Conservation (phyloP, 37 sponge, comb jelly and placozoan genomes). For the Aplysina aerophoba region DNA sequence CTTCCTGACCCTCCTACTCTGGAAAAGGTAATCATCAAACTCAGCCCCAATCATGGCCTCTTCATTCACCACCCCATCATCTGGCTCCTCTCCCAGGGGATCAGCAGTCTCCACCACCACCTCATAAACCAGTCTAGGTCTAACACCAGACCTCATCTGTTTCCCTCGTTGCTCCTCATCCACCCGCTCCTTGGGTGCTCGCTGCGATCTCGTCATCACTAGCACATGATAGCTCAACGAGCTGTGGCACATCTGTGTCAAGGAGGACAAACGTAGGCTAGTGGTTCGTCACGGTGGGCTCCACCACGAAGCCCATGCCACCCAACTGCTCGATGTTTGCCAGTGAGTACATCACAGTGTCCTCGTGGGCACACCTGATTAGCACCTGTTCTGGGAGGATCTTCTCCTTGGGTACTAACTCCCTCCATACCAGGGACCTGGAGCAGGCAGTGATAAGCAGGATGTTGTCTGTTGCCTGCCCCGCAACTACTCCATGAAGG, state of each 20-base stretch:
- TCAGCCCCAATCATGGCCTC: no score
- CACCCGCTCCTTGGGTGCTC: no score
- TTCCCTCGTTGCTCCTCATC: no score
- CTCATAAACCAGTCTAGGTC: no score
- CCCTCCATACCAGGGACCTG: constrained; percentile 1
- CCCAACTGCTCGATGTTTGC: constrained; percentile 7
- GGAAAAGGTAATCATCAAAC: no score
- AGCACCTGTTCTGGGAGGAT: background rate
- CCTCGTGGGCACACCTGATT: constrained; percentile 18
- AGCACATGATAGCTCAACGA: background rate
- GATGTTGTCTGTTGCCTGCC: background rate
- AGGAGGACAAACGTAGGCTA: constrained; percentile 2
- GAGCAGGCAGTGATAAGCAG: constrained; percentile 14
- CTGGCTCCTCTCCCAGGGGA: no score
- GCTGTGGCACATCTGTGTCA: constrained; percentile 12
- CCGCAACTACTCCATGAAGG: background rate
- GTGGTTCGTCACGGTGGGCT: background rate
- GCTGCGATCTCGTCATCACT: no score
- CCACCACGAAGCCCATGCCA: background rate
- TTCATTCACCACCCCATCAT: no score
- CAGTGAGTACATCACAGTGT: constrained; percentile 17
- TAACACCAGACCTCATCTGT: no score
- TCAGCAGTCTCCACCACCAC: no score
- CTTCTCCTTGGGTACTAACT: constrained; percentile 21
- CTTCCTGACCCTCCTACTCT: no score